These are phyloP conservation scores for Myoxocephalus aenaeus DNA, from an alignment of 2,797 vertebrate species.

Conservation along the genomic window DNA sequence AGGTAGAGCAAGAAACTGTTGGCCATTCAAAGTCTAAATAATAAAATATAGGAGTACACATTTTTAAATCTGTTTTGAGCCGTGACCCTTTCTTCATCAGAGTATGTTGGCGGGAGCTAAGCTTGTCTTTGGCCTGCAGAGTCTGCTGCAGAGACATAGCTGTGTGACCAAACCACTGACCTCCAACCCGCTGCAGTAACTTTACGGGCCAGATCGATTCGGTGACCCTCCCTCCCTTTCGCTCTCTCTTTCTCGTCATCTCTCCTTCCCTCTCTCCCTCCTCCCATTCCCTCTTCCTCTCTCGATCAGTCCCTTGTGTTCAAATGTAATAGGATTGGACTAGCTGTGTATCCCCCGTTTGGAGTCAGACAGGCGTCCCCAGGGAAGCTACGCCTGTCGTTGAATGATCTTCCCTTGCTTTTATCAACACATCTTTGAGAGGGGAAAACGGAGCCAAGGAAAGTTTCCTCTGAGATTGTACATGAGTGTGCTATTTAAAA, in stretches of 20 bases:
- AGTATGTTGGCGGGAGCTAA: slow-evolving; percentile 35
- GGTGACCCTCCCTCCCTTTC: slow-evolving; percentile 18
- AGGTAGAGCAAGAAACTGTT: slow-evolving; percentile 13
- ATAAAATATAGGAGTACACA: slow-evolving; percentile 26
- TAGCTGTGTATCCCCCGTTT: slow-evolving; percentile 60
- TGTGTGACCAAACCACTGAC: slow-evolving; percentile 68
- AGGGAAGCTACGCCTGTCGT: slow-evolving; percentile 46
- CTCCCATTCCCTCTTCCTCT: slow-evolving; percentile 16
- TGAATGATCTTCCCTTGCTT: slow-evolving; percentile 63
- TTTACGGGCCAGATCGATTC: slow-evolving; percentile 71
- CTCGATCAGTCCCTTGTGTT: slow-evolving; percentile 46
- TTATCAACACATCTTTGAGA: slow-evolving; percentile 66
- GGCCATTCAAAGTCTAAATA: slow-evolving; percentile 37
- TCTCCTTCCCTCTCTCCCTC: slow-evolving; percentile 30
- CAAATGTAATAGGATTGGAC: slow-evolving; percentile 60
- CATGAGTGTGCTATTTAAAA: slow-evolving; percentile 20
- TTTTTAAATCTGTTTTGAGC: slow-evolving; percentile 49
- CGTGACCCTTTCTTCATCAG: slow-evolving; percentile 35
- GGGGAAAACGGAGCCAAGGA: slow-evolving; percentile 19
- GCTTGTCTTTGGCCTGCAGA: slow-evolving; percentile 49
- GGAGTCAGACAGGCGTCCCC: slow-evolving; percentile 54
- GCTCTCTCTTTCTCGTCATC: slow-evolving; percentile 58
- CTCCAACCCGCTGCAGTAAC: slow-evolving; percentile 69
- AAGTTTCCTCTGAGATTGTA: slow-evolving; percentile 32
- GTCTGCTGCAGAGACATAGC: slow-evolving; percentile 61